phyloP scores from a whole-genome alignment of 2,888 invertebrate genomes.

The Xestia c-nigrum region DNA sequence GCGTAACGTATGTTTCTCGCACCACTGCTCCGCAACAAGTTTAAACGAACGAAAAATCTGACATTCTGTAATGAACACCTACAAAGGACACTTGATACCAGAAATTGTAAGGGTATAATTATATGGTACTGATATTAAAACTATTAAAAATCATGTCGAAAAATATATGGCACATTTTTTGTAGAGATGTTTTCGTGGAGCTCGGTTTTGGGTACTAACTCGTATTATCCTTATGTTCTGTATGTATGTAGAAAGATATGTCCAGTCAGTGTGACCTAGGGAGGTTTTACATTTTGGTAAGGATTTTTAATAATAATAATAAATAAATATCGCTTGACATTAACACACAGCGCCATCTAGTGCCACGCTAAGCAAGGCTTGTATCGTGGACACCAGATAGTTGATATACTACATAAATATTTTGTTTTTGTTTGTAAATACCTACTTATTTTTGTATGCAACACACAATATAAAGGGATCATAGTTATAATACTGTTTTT shows the following conservation, averaged over 20 bases:
- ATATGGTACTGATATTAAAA: conserved; percentile 31
- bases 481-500: too few relatives aligned
- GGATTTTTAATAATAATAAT: too few relatives aligned
- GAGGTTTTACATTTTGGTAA: background rate
- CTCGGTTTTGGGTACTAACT: background rate
- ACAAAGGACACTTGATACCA: conserved; percentile 57
- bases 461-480: too few relatives aligned
- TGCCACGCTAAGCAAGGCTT: too few relatives aligned
- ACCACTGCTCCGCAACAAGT: conserved; percentile 74
- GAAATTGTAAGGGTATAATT: conserved; percentile 34
- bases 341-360: too few relatives aligned
- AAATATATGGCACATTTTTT: background rate
- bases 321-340: too few relatives aligned
- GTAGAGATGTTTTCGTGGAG: background rate
- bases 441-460: too few relatives aligned
- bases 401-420: too few relatives aligned
- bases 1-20: conserved; percentile 80
- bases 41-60: conserved; percentile 83
- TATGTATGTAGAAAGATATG: background rate
- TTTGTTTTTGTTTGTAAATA: too few relatives aligned
- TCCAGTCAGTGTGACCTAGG: background rate
- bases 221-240: background rate
- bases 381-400: too few relatives aligned
- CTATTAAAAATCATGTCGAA: conserved; percentile 17
- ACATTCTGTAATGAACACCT: conserved; percentile 79